phyloP scores from a whole-genome alignment of 92 coral and sea anemone species.

The Anthopleura xanthogrammica region DNA sequence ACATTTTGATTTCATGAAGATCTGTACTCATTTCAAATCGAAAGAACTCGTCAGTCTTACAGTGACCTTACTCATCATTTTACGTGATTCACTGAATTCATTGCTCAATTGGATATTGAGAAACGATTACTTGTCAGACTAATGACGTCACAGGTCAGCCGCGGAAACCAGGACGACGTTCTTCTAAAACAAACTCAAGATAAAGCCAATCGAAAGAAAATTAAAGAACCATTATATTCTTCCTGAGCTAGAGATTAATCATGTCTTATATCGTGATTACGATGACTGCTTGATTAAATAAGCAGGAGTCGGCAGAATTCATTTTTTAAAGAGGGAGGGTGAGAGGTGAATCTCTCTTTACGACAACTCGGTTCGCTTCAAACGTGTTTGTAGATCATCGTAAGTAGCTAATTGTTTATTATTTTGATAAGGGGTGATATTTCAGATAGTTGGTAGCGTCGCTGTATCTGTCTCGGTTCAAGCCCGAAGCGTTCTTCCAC shows the following conservation, averaged over 20 bases:
- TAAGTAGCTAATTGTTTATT: background rate
- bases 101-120: background rate
- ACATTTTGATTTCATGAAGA: background rate
- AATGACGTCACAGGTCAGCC: conserved; percentile 6
- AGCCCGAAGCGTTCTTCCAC: background rate
- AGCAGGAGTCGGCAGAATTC: no score
- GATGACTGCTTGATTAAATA: background rate
- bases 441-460: background rate
- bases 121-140: background rate
- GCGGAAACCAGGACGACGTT: background rate
- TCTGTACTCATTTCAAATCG: background rate
- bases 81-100: background rate
- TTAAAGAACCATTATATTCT: background rate
- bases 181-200: conserved; percentile 1
- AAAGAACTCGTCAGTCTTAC: background rate
- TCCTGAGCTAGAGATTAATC: background rate
- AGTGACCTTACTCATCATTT: background rate
- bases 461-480: background rate
- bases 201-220: background rate
- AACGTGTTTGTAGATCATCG: background rate
- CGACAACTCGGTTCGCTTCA: background rate
- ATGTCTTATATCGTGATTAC: background rate
- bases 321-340: background rate
- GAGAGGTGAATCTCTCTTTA: background rate
- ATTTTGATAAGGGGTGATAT: background rate